phyloP scores from a whole-genome alignment of 2,797 vertebrate species.

The Epinephelus awoara region DNA sequence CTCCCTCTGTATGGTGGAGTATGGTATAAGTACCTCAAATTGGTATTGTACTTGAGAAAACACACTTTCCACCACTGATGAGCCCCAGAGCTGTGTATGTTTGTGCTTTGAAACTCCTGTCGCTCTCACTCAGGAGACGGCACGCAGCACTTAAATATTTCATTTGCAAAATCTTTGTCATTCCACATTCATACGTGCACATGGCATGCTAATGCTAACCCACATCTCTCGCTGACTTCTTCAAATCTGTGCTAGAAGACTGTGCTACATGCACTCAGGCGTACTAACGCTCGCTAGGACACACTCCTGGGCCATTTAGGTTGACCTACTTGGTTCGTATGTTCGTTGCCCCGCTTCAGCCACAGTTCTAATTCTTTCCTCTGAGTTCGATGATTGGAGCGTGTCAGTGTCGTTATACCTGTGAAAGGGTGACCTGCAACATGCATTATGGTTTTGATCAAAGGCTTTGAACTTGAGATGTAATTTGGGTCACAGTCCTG shows the following conservation, averaged over 20 bases:
- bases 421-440: constrained; percentile 12
- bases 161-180: constrained; percentile 67
- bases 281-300: constrained; percentile 22
- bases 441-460: constrained; percentile 42
- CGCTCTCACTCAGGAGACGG: constrained; percentile 53
- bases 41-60: constrained; percentile 30
- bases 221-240: constrained; percentile 50
- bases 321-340: constrained; percentile 67
- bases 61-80: constrained; percentile 17
- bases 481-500: constrained; percentile 58
- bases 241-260: constrained; percentile 45
- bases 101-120: constrained; percentile 48
- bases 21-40: background rate
- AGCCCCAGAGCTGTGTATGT: constrained; percentile 49
- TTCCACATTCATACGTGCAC: constrained; percentile 67
- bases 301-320: constrained; percentile 28
- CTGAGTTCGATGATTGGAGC: background rate
- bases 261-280: constrained; percentile 30
- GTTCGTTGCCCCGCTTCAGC: constrained; percentile 15
- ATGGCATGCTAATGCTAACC: constrained; percentile 64
- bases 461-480: constrained; percentile 31
- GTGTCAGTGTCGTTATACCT: background rate
- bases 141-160: constrained; percentile 76
- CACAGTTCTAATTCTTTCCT: background rate
- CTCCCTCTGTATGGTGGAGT: background rate